phyloP scores from a whole-genome alignment of 2,113 vertebrate species.

The Sporophila hypoxantha region DNA sequence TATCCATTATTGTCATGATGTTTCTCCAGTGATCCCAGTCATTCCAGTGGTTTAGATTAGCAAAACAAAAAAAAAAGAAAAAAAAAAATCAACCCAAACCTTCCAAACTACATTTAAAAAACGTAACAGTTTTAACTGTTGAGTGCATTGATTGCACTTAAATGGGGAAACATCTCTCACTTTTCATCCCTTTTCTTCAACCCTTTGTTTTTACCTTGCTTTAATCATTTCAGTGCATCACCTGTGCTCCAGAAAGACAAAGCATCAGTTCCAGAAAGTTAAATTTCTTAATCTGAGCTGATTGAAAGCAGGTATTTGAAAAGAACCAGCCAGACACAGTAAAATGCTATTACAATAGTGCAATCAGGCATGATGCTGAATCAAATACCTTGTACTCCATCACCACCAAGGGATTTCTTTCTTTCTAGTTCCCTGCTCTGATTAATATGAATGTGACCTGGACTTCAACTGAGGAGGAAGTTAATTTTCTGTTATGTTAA shows the following conservation, averaged over 20 bases:
- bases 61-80: fast-evolving
- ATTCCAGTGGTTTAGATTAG: not conserved
- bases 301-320: not conserved
- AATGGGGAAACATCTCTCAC: not conserved
- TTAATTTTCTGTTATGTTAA: constrained; percentile 1
- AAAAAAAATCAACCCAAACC: not conserved
- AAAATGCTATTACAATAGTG: constrained; percentile 1
- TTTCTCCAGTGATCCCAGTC: not conserved
- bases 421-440: not conserved
- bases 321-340: not conserved
- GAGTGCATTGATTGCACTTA: not conserved
- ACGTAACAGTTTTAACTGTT: not conserved
- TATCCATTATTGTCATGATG: not conserved
- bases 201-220: not conserved
- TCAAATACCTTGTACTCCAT: not conserved
- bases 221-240: not conserved
- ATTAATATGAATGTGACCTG: not conserved
- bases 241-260: not conserved
- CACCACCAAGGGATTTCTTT: constrained; percentile 11
- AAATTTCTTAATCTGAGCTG: not conserved
- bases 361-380: constrained; percentile 17
- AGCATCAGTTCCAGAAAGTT: not conserved
- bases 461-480: not conserved
- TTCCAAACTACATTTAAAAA: not conserved
- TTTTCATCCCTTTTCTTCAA: not conserved